Base-by-base conservation (phyloP, 1,140 invertebrate genomes). In the Pogonus chalceus region DNA sequence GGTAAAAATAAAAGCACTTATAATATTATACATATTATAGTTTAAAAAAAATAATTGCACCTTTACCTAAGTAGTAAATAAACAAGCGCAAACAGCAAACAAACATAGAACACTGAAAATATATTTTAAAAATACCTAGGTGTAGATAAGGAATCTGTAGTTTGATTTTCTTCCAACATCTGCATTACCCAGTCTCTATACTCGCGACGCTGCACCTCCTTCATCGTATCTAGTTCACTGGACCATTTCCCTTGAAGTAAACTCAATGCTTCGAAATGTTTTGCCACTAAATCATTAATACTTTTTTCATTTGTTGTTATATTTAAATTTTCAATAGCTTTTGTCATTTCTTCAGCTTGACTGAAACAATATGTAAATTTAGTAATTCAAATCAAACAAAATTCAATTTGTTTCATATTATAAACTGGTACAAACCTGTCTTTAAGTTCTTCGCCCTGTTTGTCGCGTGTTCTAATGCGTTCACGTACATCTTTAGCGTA, bases 141-240 rank as follows among this genome's bases (percentile, higher is more conserved):
- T 23, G 73, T 74, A 18, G 72, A 72, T 56, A 76, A 56, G 64
- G 74, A 75, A 57, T 67, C 75, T 46, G 62, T 64, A 7, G 75
- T 76, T 62, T 84, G 77, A 58, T 79, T 81, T 57, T 83, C 81
- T 69, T 87, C 83, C 56, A 86, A 74, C 58, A 83, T 76, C 63
- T 80, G 77, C 74, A 84, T 84, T 10, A 93, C 80, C 87, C 88
- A 92, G 56, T 90, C 81, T 52, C 82, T 74, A 68, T 90, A 92
- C 64, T 92, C 85, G 53, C 82, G 71, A 52, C 83, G 82, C 71
- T 93, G 90, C 54, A 81, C 82, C 54, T 86, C 80, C 68, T 85
- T 82, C 50, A 88, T 74, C 2, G 80, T 82, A 62, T 84, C 81
- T 31, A 92, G 72, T 68, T 84, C 81, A 47, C 80, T 84, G 51